These are phyloP conservation scores for Neodon shergylaensis DNA, from an alignment of 2,113 vertebrate species.

Conservation along the genomic window DNA sequence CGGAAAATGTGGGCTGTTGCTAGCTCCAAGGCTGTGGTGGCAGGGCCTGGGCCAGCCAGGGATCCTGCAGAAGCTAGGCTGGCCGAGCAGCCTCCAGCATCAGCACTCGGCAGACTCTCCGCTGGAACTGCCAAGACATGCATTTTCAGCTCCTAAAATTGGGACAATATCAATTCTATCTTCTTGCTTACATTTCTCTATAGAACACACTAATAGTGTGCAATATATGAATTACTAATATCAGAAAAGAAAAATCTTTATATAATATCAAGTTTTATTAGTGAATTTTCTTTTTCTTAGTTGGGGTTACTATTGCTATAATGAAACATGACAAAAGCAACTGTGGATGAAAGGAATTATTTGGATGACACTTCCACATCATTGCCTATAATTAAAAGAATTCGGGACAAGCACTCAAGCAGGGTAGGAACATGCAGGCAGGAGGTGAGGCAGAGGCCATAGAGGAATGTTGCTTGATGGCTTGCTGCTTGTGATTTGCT, in stretches of 20 bases:
- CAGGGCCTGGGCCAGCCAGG: too few species aligned
- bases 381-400: background rate
- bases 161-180: background rate
- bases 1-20: too few species aligned
- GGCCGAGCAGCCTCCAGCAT: too few species aligned
- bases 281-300: background rate
- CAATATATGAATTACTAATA: background rate
- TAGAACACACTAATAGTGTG: background rate
- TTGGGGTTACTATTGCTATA: background rate
- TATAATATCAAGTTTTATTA: background rate
- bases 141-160: conserved; percentile 51
- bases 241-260: background rate
- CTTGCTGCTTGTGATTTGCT: background rate
- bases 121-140: too few species aligned
- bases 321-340: background rate
- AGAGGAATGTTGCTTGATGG: background rate
- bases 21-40: too few species aligned
- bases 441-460: background rate
- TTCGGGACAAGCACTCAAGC: background rate
- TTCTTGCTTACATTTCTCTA: background rate
- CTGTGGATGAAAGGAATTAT: background rate
- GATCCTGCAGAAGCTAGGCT: too few species aligned
- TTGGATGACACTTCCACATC: background rate
- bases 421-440: background rate
- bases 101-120: too few species aligned